Conservation (phyloP, 35 echinoderm and acorn worm genomes). For the Ophiothrix spiculata region DNA sequence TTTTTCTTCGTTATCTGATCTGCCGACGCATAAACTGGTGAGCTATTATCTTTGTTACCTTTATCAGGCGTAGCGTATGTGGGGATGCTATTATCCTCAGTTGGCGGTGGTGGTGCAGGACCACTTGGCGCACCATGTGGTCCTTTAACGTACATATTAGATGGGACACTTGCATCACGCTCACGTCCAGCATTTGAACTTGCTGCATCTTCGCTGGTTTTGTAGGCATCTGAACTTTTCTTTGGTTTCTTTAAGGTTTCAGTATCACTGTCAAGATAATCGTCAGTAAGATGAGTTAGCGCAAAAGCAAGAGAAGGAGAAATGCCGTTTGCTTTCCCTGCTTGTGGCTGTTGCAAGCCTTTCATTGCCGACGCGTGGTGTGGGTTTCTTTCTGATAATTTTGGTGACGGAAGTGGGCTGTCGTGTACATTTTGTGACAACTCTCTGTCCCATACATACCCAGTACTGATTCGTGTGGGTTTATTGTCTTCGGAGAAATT, state of each 20-base stretch:
- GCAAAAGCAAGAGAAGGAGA: neutral
- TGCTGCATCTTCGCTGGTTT: neutral
- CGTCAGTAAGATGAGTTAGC: neutral
- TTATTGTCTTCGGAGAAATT: neutral
- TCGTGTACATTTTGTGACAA: neutral
- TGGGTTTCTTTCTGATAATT: neutral
- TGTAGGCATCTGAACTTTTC: neutral
- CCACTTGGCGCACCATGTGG: neutral
- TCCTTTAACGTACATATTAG: neutral
- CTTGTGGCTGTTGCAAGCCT: neutral
- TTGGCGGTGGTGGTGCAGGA: neutral
- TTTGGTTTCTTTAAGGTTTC: neutral
- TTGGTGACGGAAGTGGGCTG: neutral
- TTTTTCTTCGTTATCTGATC: neutral
- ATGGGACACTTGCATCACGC: neutral
- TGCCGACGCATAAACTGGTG: neutral
- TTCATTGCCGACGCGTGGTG: neutral
- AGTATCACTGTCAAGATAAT: neutral
- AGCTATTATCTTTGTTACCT: neutral
- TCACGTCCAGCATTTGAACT: neutral
- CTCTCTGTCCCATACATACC: neutral
- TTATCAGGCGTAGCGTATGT: neutral
- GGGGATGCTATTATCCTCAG: neutral
- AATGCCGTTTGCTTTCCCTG: neutral
- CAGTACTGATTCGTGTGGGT: slow-evolving; percentile 1